A percentile compares a stretch with the other conserved stretches of the same genome.
These are phyloP conservation scores for Dastarcus helophoroides DNA, from an alignment of 2,888 invertebrate genomes.

Conservation along the genomic window DNA sequence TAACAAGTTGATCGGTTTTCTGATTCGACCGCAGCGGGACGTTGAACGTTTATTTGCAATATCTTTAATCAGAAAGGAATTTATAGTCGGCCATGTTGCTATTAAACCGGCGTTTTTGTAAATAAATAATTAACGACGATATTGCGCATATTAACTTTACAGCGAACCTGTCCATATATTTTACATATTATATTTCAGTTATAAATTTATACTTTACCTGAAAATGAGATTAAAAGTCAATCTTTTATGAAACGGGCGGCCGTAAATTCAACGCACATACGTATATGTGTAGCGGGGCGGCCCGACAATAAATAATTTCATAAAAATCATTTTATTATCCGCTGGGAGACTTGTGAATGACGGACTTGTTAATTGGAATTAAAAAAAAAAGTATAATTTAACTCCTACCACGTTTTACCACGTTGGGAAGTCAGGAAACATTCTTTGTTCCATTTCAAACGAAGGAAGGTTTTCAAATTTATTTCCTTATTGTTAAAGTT, in stretches of 20 bases:
- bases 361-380: no score
- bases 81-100: conserved; percentile 19
- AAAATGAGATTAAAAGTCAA: conserved; percentile 1
- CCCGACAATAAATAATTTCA: no score
- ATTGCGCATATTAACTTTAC: conserved; percentile 21
- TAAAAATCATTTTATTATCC: no score
- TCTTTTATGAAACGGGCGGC: not conserved
- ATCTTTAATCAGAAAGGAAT: conserved; percentile 24
- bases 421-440: no score
- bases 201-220: conserved; percentile 12
- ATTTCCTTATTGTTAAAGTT: no score
- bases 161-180: conserved; percentile 19
- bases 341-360: no score
- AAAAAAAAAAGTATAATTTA: no score
- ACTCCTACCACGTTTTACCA: no score
- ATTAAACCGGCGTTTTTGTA: conserved; percentile 19
- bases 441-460: no score
- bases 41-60: conserved; percentile 20
- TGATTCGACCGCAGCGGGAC: conserved; percentile 19
- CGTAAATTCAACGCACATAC: conserved; percentile 1
- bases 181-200: conserved; percentile 16
- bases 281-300: no score
- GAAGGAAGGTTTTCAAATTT: no score
- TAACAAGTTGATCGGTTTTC: conserved; percentile 16
- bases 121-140: conserved; percentile 22